phyloP scores from a whole-genome alignment of 1,140 invertebrate genomes.

The Listronotus bonariensis region DNA sequence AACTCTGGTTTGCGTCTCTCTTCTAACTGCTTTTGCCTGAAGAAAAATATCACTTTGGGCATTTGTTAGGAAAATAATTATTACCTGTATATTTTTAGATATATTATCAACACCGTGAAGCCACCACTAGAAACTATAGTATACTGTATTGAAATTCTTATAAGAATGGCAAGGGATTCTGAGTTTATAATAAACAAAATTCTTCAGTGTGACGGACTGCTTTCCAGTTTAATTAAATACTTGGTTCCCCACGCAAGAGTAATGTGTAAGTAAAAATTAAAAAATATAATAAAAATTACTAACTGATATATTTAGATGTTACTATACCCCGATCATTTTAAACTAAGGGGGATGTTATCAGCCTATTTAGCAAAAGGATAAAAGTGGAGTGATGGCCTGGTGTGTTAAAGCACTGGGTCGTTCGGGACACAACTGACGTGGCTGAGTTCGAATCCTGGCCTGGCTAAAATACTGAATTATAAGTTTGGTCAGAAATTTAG shows the following conservation, averaged over 20 bases:
- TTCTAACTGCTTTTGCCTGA: neutral
- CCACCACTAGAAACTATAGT: conserved; percentile 68
- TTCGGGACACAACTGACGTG: too few relatives aligned
- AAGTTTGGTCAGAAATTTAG: too few relatives aligned
- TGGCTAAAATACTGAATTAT: too few relatives aligned
- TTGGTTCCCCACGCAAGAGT: conserved; percentile 60
- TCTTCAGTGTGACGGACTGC: conserved; percentile 61
- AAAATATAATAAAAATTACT: neutral
- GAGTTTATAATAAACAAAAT: conserved; percentile 64
- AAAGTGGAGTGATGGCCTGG: too few relatives aligned
- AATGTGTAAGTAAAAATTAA: conserved; percentile 23
- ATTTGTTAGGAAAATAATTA: too few relatives aligned
- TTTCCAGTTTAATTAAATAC: conserved; percentile 62
- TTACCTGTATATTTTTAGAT: conserved; percentile 61
- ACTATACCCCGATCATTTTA: too few relatives aligned
- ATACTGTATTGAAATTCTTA: conserved; percentile 72
- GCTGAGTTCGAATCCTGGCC: too few relatives aligned
- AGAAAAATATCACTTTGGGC: too few relatives aligned
- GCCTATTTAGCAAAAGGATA: too few relatives aligned
- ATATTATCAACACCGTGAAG: conserved; percentile 68
- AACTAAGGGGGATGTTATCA: too few relatives aligned
- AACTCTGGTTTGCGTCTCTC: too few relatives aligned
- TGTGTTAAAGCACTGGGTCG: too few relatives aligned
- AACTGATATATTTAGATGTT: neutral
- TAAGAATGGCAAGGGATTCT: conserved; percentile 69